Percentiles rank a stretch among this genome's conserved stretches.
Evolutionary conservation across 2,888 invertebrate species (phyloP).

Genomic region (Dryocosmus kuriphilus): DNA sequence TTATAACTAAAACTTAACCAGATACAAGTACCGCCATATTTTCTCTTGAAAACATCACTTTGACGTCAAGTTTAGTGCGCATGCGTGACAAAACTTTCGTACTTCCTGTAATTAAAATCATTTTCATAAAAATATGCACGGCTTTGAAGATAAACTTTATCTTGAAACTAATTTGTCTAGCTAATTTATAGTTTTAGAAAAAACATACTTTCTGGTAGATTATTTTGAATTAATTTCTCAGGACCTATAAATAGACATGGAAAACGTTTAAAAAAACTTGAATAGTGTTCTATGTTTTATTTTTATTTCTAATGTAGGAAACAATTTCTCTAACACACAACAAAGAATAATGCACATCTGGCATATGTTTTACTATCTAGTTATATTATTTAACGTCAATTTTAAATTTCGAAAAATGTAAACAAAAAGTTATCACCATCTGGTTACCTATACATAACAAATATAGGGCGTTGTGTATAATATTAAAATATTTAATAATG

Average conservation of each 20-base stretch:
- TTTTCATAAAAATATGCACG: no score
- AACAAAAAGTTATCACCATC: neutral
- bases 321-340: neutral
- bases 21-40: slow-evolving; percentile 20
- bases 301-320: slow-evolving; percentile 22
- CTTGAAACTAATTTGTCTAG: no score
- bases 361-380: neutral
- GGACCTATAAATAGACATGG: no score
- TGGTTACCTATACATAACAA: neutral
- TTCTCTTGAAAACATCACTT: neutral
- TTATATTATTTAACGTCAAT: neutral
- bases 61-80: no score
- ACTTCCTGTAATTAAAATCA: no score
- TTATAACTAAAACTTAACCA: slow-evolving; percentile 29
- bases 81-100: no score
- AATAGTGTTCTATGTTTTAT: neutral
- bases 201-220: no score
- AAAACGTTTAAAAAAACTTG: neutral
- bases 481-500: neutral
- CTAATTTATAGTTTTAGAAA: no score
- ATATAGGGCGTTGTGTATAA: neutral
- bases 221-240: no score
- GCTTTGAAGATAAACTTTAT: no score
- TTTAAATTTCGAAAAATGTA: neutral
- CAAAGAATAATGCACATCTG: neutral